Percentiles rank a stretch among this genome's conserved stretches.
phyloP scores from a whole-genome alignment of 2,113 vertebrate species.

The Neogale vison region DNA sequence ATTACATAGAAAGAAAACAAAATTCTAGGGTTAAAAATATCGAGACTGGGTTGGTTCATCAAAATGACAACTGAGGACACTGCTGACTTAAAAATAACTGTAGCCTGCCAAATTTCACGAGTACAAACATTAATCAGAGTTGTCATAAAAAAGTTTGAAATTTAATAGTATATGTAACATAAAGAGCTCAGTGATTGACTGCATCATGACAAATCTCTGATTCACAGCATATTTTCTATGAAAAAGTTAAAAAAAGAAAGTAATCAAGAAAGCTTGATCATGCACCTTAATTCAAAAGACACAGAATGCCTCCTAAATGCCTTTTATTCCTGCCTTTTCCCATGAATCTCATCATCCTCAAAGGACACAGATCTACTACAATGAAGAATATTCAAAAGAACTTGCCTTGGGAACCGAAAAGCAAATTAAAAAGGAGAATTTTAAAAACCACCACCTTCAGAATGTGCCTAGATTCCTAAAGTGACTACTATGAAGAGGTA shows the following conservation, averaged over 20 bases:
- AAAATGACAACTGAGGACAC: background rate
- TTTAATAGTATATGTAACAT: background rate
- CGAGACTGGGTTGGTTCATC: conserved; percentile 32
- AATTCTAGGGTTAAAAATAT: conserved; percentile 43
- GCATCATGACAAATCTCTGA: background rate
- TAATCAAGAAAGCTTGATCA: background rate
- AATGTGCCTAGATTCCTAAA: background rate
- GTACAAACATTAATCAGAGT: conserved; percentile 4
- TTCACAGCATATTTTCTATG: background rate
- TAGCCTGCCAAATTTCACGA: background rate
- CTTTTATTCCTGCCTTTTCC: background rate
- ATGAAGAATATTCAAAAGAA: background rate
- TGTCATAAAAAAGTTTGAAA: background rate
- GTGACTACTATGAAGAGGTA: background rate
- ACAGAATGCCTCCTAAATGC: background rate
- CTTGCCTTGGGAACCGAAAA: background rate
- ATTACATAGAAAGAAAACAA: background rate
- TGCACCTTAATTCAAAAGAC: conserved; percentile 21
- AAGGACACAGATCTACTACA: background rate
- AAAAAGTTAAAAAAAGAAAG: background rate
- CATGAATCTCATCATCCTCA: background rate
- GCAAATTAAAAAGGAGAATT: background rate
- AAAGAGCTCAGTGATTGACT: background rate
- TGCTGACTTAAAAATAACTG: conserved; percentile 25
- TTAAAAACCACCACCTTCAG: background rate